These are phyloP conservation scores for Tolypeutes matacus DNA, from an alignment of 2,797 vertebrate genomes.

Conservation along the genomic window DNA sequence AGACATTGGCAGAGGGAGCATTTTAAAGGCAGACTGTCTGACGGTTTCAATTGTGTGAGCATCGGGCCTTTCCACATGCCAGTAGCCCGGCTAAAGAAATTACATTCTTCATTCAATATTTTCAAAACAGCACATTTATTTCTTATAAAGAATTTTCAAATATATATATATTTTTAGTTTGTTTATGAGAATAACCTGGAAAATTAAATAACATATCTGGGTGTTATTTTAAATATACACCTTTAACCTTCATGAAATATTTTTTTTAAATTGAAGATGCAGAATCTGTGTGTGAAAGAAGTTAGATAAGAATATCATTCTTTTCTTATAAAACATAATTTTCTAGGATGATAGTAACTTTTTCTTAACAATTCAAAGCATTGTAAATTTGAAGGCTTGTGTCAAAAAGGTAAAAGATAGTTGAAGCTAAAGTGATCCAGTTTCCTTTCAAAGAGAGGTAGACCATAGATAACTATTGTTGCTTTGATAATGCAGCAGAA, in stretches of 20 bases:
- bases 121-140: neutral
- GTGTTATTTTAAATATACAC: neutral
- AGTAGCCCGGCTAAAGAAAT: neutral
- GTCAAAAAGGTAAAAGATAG: slow-evolving; percentile 6
- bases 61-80: neutral
- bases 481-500: neutral
- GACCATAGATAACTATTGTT: neutral
- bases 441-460: neutral
- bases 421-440: slow-evolving; percentile 28
- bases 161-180: slow-evolving; percentile 18
- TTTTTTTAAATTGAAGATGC: slow-evolving; percentile 46
- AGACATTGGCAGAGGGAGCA: neutral
- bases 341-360: neutral
- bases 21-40: neutral
- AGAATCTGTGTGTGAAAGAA: neutral
- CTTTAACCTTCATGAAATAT: neutral
- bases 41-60: neutral
- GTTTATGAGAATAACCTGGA: neutral
- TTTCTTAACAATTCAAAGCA: neutral
- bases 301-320: slow-evolving; percentile 17
- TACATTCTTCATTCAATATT: neutral
- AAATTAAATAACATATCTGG: slow-evolving; percentile 35
- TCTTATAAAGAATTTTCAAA: neutral
- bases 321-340: neutral
- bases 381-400: slow-evolving; percentile 14